Conservation (phyloP, 2,797 vertebrate genomes). For the Cuculus canorus region DNA sequence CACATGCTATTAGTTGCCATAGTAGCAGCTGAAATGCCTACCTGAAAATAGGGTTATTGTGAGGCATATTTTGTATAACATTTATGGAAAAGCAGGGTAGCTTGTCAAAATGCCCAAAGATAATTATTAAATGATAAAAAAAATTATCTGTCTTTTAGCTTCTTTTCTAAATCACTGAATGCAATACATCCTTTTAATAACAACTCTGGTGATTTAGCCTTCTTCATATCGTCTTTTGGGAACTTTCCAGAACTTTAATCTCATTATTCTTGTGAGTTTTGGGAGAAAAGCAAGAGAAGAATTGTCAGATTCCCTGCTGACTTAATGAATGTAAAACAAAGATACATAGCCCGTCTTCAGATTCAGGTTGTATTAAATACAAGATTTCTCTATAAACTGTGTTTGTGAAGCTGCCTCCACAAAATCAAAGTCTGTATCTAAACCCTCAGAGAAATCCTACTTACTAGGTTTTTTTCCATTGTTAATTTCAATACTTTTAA, state of each 20-base stretch:
- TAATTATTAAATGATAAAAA: conserved; percentile 39
- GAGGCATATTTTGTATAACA: neutral
- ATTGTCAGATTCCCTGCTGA: conserved; percentile 4
- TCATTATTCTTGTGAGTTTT: conserved; percentile 28
- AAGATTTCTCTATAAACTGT: neutral
- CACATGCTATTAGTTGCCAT: neutral
- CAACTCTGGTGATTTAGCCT: conserved; percentile 10
- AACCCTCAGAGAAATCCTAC: neutral
- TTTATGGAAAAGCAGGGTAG: neutral
- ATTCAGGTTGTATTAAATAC: neutral
- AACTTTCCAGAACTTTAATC: conserved; percentile 47
- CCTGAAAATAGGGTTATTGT: neutral
- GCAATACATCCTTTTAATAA: neutral
- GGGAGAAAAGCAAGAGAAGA: conserved; percentile 25
- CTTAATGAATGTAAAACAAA: conserved; percentile 46
- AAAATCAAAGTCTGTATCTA: conserved; percentile 6
- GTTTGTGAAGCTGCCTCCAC: neutral
- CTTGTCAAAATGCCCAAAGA: neutral
- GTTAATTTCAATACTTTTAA: neutral
- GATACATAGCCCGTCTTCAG: neutral
- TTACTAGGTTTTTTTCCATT: neutral
- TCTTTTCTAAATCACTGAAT: neutral
- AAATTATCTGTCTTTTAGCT: conserved; percentile 7
- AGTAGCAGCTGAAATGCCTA: neutral
- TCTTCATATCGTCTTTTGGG: conserved; percentile 32